Conservation (phyloP, 2,888 invertebrate genomes). For the Eugnorisma glareosa region DNA sequence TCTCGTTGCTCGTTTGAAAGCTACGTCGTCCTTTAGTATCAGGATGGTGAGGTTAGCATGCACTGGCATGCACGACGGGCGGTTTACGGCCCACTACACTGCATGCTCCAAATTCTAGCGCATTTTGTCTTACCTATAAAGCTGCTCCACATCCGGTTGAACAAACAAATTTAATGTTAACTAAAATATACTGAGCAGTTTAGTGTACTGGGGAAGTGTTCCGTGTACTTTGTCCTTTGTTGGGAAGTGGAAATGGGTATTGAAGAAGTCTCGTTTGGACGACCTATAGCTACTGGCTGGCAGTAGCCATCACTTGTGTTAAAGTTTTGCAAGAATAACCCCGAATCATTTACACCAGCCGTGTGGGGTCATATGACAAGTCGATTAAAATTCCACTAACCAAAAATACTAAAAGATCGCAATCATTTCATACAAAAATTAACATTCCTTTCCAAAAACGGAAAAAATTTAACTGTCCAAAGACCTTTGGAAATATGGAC, state of each 20-base stretch:
- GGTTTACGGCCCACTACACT: slow-evolving; percentile 71
- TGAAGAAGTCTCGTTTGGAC: not conserved
- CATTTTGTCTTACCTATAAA: slow-evolving; percentile 65
- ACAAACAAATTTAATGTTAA: slow-evolving; percentile 45
- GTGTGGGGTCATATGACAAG: slow-evolving; percentile 6
- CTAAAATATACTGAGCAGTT: slow-evolving; percentile 55
- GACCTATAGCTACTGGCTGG: too few relatives aligned
- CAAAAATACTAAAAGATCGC: slow-evolving; percentile 24
- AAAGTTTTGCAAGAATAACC: not conserved
- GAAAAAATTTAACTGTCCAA: slow-evolving; percentile 16
- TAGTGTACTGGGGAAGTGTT: slow-evolving; percentile 38
- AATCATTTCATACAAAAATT: slow-evolving; percentile 36
- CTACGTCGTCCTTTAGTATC: slow-evolving; percentile 53
- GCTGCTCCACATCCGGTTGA: slow-evolving; percentile 64
- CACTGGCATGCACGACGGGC: slow-evolving; percentile 57
- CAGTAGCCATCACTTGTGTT: not conserved
- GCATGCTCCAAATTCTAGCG: slow-evolving; percentile 70
- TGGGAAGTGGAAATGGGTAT: slow-evolving; percentile 13
- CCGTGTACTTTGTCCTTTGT: slow-evolving; percentile 14
- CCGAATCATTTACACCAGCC: slow-evolving; percentile 3
- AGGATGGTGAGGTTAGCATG: slow-evolving; percentile 62
- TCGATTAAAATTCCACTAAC: slow-evolving; percentile 35
- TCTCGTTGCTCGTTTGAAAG: slow-evolving; percentile 57
- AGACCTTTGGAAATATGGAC: slow-evolving; percentile 25
- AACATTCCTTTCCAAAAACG: slow-evolving; percentile 28